These are phyloP conservation scores for Lathronympha strigana DNA, from an alignment of 2,888 invertebrate genomes.

Conservation along the genomic window DNA sequence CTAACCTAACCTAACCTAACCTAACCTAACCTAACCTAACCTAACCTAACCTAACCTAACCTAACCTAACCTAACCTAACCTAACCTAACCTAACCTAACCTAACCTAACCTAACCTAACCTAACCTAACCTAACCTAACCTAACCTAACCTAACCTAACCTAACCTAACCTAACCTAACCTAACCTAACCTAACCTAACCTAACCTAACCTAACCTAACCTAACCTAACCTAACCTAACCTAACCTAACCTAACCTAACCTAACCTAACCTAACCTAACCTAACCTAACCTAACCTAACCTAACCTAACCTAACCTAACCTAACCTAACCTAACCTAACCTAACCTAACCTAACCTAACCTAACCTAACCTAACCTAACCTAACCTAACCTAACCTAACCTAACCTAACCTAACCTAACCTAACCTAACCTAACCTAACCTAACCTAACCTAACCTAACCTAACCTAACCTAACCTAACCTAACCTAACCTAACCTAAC, in stretches of 20 bases:
- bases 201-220: slow-evolving; percentile 21
- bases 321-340: slow-evolving; percentile 29
- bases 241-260: slow-evolving; percentile 15
- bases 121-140: slow-evolving; percentile 38
- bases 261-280: slow-evolving; percentile 21
- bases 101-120: slow-evolving; percentile 42
- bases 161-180: slow-evolving; percentile 29
- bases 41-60: slow-evolving; percentile 44
- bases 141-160: no score
- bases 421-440: slow-evolving; percentile 19
- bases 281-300: slow-evolving; percentile 17
- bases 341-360: slow-evolving; percentile 29
- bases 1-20: slow-evolving; percentile 45
- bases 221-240: slow-evolving; percentile 7
- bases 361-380: slow-evolving; percentile 20
- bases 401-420: slow-evolving; percentile 19
- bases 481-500: slow-evolving; percentile 19
- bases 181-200: slow-evolving; percentile 27
- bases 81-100: slow-evolving; percentile 41
- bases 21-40: slow-evolving; percentile 45
- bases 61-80: slow-evolving; percentile 41
- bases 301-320: slow-evolving; percentile 25
- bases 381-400: slow-evolving; percentile 19
- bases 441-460: slow-evolving; percentile 19
- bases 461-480: slow-evolving; percentile 19